Evolutionary conservation across 2,888 invertebrate genomes (phyloP).

Genomic region (Heterodera filipjevi): DNA sequence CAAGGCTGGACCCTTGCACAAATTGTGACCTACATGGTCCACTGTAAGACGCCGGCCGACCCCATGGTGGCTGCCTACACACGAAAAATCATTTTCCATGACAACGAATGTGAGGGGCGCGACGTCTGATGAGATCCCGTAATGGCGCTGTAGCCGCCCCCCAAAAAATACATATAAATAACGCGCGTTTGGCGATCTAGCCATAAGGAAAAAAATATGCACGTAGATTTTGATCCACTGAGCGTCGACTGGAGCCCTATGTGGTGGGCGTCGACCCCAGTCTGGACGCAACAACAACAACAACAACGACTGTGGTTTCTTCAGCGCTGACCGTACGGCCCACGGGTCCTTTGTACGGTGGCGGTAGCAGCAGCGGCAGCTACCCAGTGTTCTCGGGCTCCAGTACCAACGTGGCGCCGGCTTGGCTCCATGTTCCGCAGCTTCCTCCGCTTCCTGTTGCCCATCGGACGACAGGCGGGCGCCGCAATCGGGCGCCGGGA

Average conservation of each 20-base stretch:
- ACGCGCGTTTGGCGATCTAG: background rate
- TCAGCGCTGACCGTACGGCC: background rate
- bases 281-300: background rate
- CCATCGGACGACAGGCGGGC: background rate
- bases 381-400: slow-evolving; percentile 7
- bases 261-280: background rate
- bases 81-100: background rate
- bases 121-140: too few species aligned
- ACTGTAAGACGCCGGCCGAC: background rate
- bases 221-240: slow-evolving; percentile 19
- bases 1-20: background rate
- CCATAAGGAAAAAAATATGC: background rate
- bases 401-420: slow-evolving; percentile 10
- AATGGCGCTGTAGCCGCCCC: background rate
- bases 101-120: background rate
- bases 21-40: background rate
- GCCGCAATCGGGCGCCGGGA: slow-evolving; percentile 4
- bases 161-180: background rate
- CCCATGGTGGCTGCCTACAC: background rate
- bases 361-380: background rate
- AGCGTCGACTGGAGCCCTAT: slow-evolving; percentile 1
- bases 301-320: background rate
- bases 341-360: too few species aligned
- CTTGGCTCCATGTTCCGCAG: slow-evolving; percentile 18
- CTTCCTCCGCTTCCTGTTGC: slow-evolving; percentile 9